Evolutionary conservation across 2,113 vertebrate genomes (phyloP).

Genomic region (Rhea pennata): DNA sequence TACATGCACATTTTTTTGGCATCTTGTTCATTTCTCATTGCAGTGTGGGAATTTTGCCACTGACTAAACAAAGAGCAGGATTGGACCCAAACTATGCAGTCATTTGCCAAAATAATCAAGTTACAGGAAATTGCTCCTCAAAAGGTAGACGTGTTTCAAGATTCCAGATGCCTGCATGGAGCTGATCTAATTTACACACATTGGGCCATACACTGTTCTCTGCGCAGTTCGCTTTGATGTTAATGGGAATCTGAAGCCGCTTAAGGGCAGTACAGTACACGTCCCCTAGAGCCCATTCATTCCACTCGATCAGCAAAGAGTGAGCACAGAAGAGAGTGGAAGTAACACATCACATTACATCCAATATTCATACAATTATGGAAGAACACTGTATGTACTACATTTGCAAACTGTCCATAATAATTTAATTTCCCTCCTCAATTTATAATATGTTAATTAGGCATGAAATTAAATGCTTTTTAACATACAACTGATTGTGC

Average conservation of each 20-base stretch:
- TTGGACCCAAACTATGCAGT: background rate
- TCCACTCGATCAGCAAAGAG: background rate
- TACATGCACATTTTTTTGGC: background rate
- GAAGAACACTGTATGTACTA: slow-evolving; percentile 64
- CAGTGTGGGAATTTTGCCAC: slow-evolving; percentile 18
- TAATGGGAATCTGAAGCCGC: slow-evolving; percentile 46
- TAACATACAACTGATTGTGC: slow-evolving; percentile 75
- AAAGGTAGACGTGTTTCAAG: slow-evolving; percentile 40
- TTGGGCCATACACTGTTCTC: background rate
- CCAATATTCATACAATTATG: slow-evolving; percentile 72
- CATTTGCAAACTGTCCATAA: slow-evolving; percentile 78
- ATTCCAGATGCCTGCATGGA: slow-evolving; percentile 49
- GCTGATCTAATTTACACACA: slow-evolving; percentile 52
- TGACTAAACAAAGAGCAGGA: slow-evolving; percentile 19
- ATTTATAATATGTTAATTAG: slow-evolving; percentile 76
- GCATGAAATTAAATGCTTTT: slow-evolving; percentile 75
- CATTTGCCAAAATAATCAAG: slow-evolving; percentile 64
- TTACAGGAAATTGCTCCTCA: slow-evolving; percentile 60
- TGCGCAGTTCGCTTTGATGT: background rate
- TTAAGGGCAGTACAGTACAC: slow-evolving; percentile 3
- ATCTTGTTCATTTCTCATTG: background rate
- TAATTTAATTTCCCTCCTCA: slow-evolving; percentile 73
- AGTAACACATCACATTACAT: slow-evolving; percentile 54
- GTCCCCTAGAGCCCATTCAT: slow-evolving; percentile 20
- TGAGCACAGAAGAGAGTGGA: slow-evolving; percentile 30